Evolutionary conservation across 2,888 invertebrate genomes (phyloP).

Genomic region (Orthosia cruda): DNA sequence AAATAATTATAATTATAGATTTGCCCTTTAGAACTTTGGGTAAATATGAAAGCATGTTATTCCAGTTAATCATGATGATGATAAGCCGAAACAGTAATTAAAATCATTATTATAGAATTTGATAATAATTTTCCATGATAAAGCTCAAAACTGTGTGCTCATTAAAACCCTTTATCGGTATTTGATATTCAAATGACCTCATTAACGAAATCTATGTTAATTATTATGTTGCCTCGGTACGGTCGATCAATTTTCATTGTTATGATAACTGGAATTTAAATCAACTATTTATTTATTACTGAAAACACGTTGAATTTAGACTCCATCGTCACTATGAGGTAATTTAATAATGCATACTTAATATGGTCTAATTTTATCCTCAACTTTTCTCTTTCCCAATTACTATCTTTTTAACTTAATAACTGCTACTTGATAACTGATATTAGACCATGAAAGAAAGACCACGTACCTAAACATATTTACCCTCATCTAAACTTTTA

Average conservation of each 20-base stretch:
- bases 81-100: background rate
- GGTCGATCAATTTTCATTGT: slow-evolving; percentile 18
- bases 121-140: slow-evolving; percentile 19
- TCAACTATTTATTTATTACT: background rate
- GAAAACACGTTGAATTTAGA: background rate
- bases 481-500: background rate
- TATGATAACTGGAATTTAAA: slow-evolving; percentile 7
- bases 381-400: too few relatives aligned
- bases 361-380: too few relatives aligned
- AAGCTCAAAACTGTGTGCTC: slow-evolving; percentile 14
- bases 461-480: too few relatives aligned
- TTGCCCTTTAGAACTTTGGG: background rate
- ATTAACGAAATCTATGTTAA: slow-evolving; percentile 42
- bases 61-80: background rate
- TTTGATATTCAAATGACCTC: slow-evolving; percentile 51
- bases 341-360: too few relatives aligned
- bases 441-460: too few relatives aligned
- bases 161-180: slow-evolving; percentile 53
- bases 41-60: background rate
- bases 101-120: slow-evolving; percentile 4
- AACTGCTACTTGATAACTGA: too few relatives aligned
- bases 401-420: too few relatives aligned
- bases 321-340: too few relatives aligned
- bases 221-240: slow-evolving; percentile 19
- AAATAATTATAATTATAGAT: too few relatives aligned